These are phyloP conservation scores for Tetraodon nigroviridis DNA, from an alignment of 2,113 vertebrate species.

Conservation along the genomic window DNA sequence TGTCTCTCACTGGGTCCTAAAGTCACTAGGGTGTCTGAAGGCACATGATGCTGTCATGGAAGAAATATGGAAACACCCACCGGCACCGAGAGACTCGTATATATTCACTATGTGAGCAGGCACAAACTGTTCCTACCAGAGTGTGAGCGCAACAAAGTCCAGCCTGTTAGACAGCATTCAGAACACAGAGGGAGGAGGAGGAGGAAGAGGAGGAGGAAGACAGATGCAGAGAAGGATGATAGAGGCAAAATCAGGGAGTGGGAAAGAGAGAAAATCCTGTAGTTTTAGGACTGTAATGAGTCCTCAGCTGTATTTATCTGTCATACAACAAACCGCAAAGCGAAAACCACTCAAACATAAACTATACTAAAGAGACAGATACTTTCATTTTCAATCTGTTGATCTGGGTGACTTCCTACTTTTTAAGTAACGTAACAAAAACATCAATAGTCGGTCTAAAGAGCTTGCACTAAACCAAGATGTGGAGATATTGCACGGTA, in stretches of 20 bases:
- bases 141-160: conserved; percentile 18
- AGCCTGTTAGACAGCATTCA: conserved; percentile 64
- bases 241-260: conserved; percentile 7
- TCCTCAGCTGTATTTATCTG: too few species aligned
- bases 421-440: too few species aligned
- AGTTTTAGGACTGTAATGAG: background rate
- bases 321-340: too few species aligned
- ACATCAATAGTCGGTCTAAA: too few species aligned
- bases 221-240: conserved; percentile 3
- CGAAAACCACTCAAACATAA: too few species aligned
- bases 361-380: too few species aligned
- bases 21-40: conserved; percentile 48
- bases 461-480: too few species aligned
- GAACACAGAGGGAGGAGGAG: conserved; percentile 8
- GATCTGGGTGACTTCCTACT: too few species aligned
- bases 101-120: conserved; percentile 3
- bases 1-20: conserved; percentile 73
- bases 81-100: background rate
- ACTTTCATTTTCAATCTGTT: too few species aligned
- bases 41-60: conserved; percentile 5
- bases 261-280: conserved; percentile 13
- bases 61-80: conserved; percentile 10
- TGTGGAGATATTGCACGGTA: too few species aligned
- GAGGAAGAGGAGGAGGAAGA: conserved; percentile 16
- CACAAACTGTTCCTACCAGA: conserved; percentile 21